Evolutionary conservation across 1,140 invertebrate species (phyloP).

Genomic region (Ridgeia piscesae): DNA sequence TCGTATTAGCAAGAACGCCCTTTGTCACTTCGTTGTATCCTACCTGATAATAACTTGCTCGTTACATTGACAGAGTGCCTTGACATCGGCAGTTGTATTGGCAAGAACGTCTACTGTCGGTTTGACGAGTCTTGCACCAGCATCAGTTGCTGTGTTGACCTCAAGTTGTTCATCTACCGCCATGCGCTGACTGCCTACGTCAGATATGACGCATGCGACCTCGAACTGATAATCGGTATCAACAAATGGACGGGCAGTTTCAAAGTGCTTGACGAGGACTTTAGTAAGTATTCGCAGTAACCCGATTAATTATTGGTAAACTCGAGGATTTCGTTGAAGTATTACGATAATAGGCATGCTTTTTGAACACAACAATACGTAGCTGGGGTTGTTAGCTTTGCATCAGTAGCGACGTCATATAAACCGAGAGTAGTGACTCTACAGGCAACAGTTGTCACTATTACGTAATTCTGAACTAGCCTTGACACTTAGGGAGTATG

Average conservation of each 20-base stretch:
- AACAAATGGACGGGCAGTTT: neutral
- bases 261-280: neutral
- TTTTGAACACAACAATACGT: no score
- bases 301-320: neutral
- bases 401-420: no score
- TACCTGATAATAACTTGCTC: neutral
- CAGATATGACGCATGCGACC: neutral
- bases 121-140: neutral
- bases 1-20: no score
- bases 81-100: neutral
- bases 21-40: neutral
- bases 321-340: neutral
- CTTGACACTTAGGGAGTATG: no score
- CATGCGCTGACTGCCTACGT: constrained; percentile 5
- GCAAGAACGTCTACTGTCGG: neutral
- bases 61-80: neutral
- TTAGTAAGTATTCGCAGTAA: constrained; percentile 9
- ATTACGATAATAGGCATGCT: neutral
- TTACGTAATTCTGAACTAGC: no score
- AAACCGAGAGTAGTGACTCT: no score
- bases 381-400: no score
- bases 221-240: neutral
- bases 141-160: constrained; percentile 12
- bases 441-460: no score
- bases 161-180: constrained; percentile 13